phyloP scores from a whole-genome alignment of 2,888 invertebrate species.

The Polydrusus tereticollis region DNA sequence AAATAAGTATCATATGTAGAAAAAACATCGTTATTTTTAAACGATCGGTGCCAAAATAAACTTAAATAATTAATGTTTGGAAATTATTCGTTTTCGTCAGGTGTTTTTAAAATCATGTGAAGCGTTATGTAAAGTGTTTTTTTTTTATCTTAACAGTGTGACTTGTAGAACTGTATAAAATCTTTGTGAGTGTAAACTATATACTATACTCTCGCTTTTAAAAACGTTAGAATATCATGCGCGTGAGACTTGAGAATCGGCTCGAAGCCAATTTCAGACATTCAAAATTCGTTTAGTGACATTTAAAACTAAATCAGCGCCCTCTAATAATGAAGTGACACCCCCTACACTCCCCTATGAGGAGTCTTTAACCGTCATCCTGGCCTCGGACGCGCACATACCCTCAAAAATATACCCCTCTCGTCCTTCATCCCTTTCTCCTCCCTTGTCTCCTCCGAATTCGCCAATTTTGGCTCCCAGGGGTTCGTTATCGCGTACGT shows the following conservation, averaged over 20 bases:
- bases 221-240: too few species aligned
- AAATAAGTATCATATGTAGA: constrained; percentile 12
- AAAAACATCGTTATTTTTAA: constrained; percentile 19
- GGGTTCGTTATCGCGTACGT: constrained; percentile 63
- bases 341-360: background rate
- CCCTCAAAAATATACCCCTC: constrained; percentile 26
- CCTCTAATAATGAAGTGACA: constrained; percentile 8
- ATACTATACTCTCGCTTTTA: background rate
- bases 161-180: too few species aligned
- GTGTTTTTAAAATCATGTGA: background rate
- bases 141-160: too few species aligned
- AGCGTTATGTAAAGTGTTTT: constrained; percentile 5
- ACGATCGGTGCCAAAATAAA: constrained; percentile 20
- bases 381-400: constrained; percentile 59
- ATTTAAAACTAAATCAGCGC: background rate
- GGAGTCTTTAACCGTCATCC: constrained; percentile 52
- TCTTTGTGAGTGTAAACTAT: background rate
- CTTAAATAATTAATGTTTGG: constrained; percentile 25
- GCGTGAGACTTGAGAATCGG: background rate
- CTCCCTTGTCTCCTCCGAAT: constrained; percentile 58
- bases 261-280: background rate
- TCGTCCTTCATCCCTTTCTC: constrained; percentile 39
- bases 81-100: constrained; percentile 17
- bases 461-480: constrained; percentile 58
- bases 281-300: background rate